Conservation (phyloP, 2,888 invertebrate species). For the Cryptocephalus moraei region DNA sequence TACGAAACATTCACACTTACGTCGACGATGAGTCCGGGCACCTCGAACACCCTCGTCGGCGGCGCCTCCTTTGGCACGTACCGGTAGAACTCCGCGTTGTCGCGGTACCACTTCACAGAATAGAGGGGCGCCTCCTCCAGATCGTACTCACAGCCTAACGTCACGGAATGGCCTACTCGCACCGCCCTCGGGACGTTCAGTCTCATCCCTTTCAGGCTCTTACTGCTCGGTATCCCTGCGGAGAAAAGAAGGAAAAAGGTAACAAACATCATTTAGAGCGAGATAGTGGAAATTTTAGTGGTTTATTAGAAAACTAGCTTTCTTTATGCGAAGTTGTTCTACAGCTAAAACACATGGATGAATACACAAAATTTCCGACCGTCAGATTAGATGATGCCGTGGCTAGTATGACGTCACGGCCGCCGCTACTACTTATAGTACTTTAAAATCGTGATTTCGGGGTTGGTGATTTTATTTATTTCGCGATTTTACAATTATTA, state of each 20-base stretch:
- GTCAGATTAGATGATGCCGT: too few relatives aligned
- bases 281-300: too few relatives aligned
- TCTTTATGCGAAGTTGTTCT: too few relatives aligned
- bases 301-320: too few relatives aligned
- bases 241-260: slow-evolving; percentile 23
- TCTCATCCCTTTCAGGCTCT: slow-evolving; percentile 30
- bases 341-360: too few relatives aligned
- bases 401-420: too few relatives aligned
- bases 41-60: slow-evolving; percentile 55
- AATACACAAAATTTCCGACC: too few relatives aligned
- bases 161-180: slow-evolving; percentile 36
- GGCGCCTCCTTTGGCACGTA: slow-evolving; percentile 63
- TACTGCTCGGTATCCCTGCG: slow-evolving; percentile 32
- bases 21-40: slow-evolving; percentile 60
- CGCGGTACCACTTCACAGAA: slow-evolving; percentile 68
- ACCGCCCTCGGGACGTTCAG: slow-evolving; percentile 35
- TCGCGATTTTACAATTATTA: too few relatives aligned
- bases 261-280: too few relatives aligned
- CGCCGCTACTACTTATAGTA: too few relatives aligned
- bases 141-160: slow-evolving; percentile 36
- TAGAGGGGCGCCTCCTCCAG: slow-evolving; percentile 50
- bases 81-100: slow-evolving; percentile 65
- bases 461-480: too few relatives aligned
- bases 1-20: slow-evolving; percentile 46
- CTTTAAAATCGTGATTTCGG: too few relatives aligned